These are phyloP conservation scores for Geothlypis trichas DNA, from an alignment of 2,113 vertebrate species.

Conservation along the genomic window DNA sequence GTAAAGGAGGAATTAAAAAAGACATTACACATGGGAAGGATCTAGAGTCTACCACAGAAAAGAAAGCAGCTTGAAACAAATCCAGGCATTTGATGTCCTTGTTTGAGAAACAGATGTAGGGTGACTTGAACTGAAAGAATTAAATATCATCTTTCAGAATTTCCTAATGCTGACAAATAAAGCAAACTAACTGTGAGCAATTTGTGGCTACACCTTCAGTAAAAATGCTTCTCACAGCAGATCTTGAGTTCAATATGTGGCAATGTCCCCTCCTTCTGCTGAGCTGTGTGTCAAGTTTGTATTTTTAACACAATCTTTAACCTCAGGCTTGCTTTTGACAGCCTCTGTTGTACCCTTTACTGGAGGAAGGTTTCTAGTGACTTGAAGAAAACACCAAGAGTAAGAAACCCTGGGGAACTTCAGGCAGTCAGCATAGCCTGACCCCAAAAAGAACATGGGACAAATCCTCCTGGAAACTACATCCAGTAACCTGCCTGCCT, in stretches of 20 bases:
- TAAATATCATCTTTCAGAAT: neutral
- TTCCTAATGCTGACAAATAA: neutral
- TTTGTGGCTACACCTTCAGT: neutral
- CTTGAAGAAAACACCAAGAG: neutral
- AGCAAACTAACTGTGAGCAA: neutral
- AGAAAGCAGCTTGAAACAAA: neutral
- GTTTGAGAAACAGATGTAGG: neutral
- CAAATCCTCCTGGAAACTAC: neutral
- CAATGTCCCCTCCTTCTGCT: neutral
- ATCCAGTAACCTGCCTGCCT: neutral
- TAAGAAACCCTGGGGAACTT: neutral
- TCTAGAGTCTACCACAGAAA: neutral
- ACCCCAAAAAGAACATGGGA: neutral
- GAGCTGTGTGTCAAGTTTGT: neutral
- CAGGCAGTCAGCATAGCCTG: neutral
- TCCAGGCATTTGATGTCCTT: neutral
- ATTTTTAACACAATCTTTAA: neutral
- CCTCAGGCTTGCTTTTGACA: neutral
- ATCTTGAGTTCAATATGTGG: rapidly evolving
- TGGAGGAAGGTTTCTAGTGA: neutral
- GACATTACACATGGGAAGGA: neutral
- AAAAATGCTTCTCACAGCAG: neutral
- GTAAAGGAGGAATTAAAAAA: neutral
- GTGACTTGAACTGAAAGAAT: neutral
- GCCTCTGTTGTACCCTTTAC: neutral